Percentiles rank a stretch among this genome's conserved stretches.
Conservation (phyloP, 2,888 invertebrate genomes). For the Nymphalis urticae region DNA sequence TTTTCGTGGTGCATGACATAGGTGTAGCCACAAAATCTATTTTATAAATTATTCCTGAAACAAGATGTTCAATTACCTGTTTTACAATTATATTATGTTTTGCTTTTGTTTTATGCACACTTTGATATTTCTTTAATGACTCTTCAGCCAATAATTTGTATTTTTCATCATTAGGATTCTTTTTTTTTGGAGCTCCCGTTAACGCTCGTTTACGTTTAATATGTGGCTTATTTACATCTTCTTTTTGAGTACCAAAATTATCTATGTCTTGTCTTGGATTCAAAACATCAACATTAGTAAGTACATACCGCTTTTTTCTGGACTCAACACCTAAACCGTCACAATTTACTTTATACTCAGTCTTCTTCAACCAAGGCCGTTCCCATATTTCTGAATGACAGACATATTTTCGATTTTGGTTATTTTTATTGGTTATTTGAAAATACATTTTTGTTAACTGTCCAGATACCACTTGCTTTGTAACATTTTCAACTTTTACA, state of each 20-base stretch:
- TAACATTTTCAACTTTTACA: slow-evolving; percentile 61
- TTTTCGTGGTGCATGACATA: slow-evolving; percentile 39
- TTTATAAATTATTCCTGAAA: slow-evolving; percentile 51
- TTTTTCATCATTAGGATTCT: slow-evolving; percentile 42
- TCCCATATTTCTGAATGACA: slow-evolving; percentile 81
- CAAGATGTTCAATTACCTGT: slow-evolving; percentile 48
- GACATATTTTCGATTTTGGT: slow-evolving; percentile 44
- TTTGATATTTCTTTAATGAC: slow-evolving; percentile 49
- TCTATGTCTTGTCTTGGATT: slow-evolving; percentile 35
- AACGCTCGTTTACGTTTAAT: slow-evolving; percentile 36
- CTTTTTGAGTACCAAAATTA: background rate
- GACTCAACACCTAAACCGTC: slow-evolving; percentile 3
- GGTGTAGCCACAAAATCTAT: slow-evolving; percentile 54
- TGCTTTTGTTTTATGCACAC: slow-evolving; percentile 37
- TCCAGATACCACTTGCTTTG: slow-evolving; percentile 69
- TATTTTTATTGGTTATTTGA: slow-evolving; percentile 54
- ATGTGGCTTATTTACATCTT: slow-evolving; percentile 30
- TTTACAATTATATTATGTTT: slow-evolving; percentile 50
- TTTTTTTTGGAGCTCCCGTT: slow-evolving; percentile 35
- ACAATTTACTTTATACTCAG: slow-evolving; percentile 51
- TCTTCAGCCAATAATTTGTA: slow-evolving; percentile 51
- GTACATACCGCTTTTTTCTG: background rate
- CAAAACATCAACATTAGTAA: slow-evolving; percentile 35
- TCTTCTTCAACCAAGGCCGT: slow-evolving; percentile 75
- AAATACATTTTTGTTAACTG: slow-evolving; percentile 55